Evolutionary conservation across 2,113 vertebrate genomes (phyloP), one percentile per base, ranked within the genome.

Genomic region (Tor tambroides): DNA sequence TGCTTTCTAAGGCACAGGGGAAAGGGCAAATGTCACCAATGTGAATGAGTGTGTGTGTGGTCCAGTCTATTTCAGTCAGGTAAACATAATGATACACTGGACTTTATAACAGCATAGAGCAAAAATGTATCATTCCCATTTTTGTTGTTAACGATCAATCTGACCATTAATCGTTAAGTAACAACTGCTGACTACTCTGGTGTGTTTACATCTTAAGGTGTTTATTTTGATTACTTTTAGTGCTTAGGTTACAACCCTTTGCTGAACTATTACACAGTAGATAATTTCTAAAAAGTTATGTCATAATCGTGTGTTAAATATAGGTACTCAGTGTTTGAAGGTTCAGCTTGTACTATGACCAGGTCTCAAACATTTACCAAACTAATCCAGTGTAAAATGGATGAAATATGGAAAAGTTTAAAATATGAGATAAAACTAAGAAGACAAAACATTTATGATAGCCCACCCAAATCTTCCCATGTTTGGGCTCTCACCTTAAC

Each of bases 401-500:
- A 54, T 65, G 19, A 83, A 54, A 51, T 26, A 56, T 56, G 17
- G 8, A 12, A 72, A 56, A 43, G 65, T 80, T 86, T 72, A 26
- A 35, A 28, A 80, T 19, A 30, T 46, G 54, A 56, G 59, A 84
- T 75, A 61, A 80, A 82, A 85, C 43, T 59, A 43, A 26, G 21
- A 23, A 32, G 30, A 56, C 19, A 71, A 84, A 65, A 72, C 43
- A 65, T 83, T 71, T 32, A 67, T 19, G 5, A 74, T 23, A 35
- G 74, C 46, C 67, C 67, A 80, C 49, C 21, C 69, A 88, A 80
- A 88, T 76, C 38, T 28, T 72, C 61, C 19, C 21, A 28, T 0
- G 17, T 32, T 49, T 75, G 5, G 69, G 43, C 46, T 3, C 76
- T 21, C 35, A 89, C 98, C 96, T 98, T 96, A 89, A 98, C 96